Conservation (phyloP, 1,140 invertebrate genomes). For the Ganaspis sp. region DNA sequence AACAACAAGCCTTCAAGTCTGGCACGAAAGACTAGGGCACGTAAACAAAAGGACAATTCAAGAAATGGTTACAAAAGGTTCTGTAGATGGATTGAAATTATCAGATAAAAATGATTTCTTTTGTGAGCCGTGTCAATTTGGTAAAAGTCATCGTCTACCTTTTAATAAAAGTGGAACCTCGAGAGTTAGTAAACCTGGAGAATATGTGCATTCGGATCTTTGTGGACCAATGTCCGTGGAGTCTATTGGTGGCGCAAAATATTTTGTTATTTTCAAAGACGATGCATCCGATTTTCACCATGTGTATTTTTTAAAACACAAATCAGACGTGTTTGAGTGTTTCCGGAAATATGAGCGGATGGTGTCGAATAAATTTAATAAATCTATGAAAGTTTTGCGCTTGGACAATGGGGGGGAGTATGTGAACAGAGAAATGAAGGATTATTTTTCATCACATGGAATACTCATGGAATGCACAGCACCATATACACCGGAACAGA, state of each 20-base stretch:
- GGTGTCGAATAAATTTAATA: conserved; percentile 29
- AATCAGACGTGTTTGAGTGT: conserved; percentile 39
- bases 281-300: conserved; percentile 31
- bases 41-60: neutral
- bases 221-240: conserved; percentile 61
- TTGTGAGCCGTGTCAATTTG: conserved; percentile 35
- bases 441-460: neutral
- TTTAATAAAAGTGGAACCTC: conserved; percentile 22
- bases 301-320: conserved; percentile 43
- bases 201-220: conserved; percentile 55
- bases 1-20: neutral
- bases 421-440: conserved; percentile 11
- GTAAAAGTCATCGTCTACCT: conserved; percentile 32
- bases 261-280: conserved; percentile 64
- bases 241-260: conserved; percentile 55
- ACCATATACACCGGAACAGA: conserved; percentile 66
- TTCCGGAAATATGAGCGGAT: conserved; percentile 31
- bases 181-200: conserved; percentile 22
- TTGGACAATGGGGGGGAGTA: conserved; percentile 40
- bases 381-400: conserved; percentile 44
- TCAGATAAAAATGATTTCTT: neutral
- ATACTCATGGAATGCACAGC: conserved; percentile 43
- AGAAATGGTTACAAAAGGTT: neutral
- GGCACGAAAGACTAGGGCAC: conserved; percentile 39
- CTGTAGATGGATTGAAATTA: neutral